Evolutionary conservation across 2,797 vertebrate genomes (phyloP).

Genomic region (Oceanodroma leucorhoa): DNA sequence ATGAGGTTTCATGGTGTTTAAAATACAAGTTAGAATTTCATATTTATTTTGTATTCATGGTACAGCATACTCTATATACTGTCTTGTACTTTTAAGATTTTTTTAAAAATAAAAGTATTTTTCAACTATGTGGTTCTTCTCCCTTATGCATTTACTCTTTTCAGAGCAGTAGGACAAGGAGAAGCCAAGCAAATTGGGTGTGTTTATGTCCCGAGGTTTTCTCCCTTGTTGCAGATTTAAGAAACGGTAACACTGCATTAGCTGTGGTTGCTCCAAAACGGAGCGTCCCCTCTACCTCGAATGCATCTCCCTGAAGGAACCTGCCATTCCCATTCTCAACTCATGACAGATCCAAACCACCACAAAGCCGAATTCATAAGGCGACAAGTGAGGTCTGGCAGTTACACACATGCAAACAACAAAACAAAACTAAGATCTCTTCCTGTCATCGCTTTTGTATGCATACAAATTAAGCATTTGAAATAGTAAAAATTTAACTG

Average conservation of each 20-base stretch:
- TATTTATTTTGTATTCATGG: not conserved
- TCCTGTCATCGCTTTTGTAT: not conserved
- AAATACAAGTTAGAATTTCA: not conserved
- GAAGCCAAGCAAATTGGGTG: not conserved
- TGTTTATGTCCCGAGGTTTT: not conserved
- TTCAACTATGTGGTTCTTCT: not conserved
- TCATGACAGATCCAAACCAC: not conserved
- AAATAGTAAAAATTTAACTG: not conserved
- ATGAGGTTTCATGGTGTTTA: not conserved
- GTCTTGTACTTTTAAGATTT: not conserved
- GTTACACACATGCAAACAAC: not conserved
- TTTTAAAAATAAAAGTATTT: not conserved
- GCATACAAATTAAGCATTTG: not conserved
- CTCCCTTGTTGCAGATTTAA: not conserved
- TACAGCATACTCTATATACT: not conserved
- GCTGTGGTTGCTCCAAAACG: not conserved
- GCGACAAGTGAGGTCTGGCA: not conserved
- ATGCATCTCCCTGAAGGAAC: not conserved
- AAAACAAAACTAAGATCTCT: not conserved
- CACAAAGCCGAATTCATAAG: not conserved
- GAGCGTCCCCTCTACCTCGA: not conserved
- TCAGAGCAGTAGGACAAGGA: not conserved
- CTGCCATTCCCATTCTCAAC: not conserved
- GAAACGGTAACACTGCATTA: rapidly evolving
- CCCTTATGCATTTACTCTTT: not conserved